A percentile compares a stretch with the other conserved stretches of the same genome.
Evolutionary conservation across 2,113 vertebrate species (phyloP).

Genomic region (Phaethon lepturus): DNA sequence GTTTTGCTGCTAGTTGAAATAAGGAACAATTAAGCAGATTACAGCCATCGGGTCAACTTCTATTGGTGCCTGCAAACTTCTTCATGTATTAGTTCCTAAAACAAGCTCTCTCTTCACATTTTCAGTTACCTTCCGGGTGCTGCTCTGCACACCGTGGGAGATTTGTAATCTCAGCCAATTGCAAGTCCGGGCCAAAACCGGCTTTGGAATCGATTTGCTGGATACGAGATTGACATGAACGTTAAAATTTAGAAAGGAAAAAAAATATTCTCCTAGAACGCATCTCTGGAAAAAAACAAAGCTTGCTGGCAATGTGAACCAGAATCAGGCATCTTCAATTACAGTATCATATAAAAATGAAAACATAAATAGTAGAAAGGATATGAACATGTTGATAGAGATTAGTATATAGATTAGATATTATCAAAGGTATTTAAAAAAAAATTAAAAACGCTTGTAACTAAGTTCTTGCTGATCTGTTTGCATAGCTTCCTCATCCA

Average conservation of each 20-base stretch:
- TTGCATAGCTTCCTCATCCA: not conserved
- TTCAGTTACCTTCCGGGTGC: not conserved
- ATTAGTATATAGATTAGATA: not conserved
- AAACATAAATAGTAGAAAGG: not conserved
- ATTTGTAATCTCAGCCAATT: not conserved
- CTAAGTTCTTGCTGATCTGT: not conserved
- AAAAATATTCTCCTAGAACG: not conserved
- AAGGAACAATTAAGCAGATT: not conserved
- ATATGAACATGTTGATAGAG: not conserved
- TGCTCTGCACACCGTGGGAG: not conserved
- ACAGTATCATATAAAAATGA: not conserved
- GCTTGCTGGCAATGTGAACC: conserved; percentile 17
- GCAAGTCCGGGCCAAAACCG: not conserved
- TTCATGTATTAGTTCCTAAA: not conserved
- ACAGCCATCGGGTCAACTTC: not conserved
- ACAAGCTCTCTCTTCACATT: not conserved
- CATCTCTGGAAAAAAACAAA: not conserved
- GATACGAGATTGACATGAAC: not conserved
- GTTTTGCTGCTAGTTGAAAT: not conserved
- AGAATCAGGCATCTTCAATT: not conserved
- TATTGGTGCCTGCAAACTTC: fast-evolving
- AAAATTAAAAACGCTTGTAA: not conserved
- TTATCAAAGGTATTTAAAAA: not conserved
- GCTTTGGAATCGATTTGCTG: not conserved
- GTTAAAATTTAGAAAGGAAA: not conserved